Percentiles rank a stretch among this genome's conserved stretches.
phyloP scores from a whole-genome alignment of 2,113 vertebrate genomes.

The Pterophyllum scalare region DNA sequence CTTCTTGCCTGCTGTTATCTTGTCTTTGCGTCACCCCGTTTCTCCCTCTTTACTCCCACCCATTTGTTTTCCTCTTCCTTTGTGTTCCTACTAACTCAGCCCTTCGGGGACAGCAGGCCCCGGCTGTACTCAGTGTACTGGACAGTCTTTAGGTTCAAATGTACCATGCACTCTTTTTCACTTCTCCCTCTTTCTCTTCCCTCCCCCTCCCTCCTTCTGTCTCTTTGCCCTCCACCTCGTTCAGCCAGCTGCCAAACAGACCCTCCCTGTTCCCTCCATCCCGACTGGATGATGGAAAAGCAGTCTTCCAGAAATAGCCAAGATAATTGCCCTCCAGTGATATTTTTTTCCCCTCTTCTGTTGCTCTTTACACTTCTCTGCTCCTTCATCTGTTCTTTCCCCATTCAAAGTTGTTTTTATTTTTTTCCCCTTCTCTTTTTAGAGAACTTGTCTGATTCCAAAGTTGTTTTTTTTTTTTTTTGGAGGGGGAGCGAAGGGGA shows the following conservation, averaged over 20 bases:
- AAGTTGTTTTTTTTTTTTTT: constrained; percentile 37
- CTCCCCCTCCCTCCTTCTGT: neutral
- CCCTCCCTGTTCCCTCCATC: constrained; percentile 71
- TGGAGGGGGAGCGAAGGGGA: neutral
- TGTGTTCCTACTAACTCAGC: neutral
- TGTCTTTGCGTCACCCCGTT: constrained; percentile 1
- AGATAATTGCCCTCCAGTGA: constrained; percentile 77
- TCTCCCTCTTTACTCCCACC: neutral
- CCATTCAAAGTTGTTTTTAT: constrained; percentile 6
- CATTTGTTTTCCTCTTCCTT: neutral
- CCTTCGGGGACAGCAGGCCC: constrained; percentile 5
- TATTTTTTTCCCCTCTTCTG: constrained; percentile 37
- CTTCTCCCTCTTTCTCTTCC: neutral
- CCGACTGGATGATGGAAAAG: constrained; percentile 65
- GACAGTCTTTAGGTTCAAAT: constrained; percentile 33
- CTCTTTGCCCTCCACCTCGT: constrained; percentile 22
- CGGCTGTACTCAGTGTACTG: constrained; percentile 23
- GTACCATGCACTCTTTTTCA: constrained; percentile 40
- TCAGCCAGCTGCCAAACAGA: constrained; percentile 66
- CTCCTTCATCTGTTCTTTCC: constrained; percentile 48
- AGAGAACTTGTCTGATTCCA: constrained; percentile 30
- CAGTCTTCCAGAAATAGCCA: constrained; percentile 77
- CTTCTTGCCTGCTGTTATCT: constrained; percentile 22
- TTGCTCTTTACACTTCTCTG: constrained; percentile 16
- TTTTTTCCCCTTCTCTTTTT: neutral